Percentiles rank a stretch among this genome's conserved stretches.
Conservation (phyloP, 2,113 vertebrate species). For the Prunella himalayana region DNA sequence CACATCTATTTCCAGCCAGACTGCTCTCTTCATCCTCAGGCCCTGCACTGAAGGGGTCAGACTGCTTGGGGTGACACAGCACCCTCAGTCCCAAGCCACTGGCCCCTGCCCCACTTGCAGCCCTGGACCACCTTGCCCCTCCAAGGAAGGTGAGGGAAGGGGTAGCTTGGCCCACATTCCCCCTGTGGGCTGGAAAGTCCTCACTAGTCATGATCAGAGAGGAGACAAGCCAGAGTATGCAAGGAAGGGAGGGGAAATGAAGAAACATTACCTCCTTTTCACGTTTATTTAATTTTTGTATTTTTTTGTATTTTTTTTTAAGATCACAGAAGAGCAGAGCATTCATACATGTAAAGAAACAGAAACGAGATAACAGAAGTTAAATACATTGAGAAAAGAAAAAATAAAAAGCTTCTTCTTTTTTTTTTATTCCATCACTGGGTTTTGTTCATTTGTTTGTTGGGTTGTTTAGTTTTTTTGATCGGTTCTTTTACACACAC, state of each 20-base stretch:
- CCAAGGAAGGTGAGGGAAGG: not conserved
- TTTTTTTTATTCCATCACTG: slow-evolving; percentile 22
- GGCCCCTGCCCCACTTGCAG: not conserved
- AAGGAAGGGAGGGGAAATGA: slow-evolving; percentile 34
- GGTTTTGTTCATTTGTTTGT: slow-evolving; percentile 20
- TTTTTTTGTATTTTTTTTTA: slow-evolving; percentile 69
- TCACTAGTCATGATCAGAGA: not conserved
- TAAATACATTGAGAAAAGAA: slow-evolving; percentile 78
- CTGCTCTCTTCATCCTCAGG: not conserved
- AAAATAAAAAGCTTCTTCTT: slow-evolving; percentile 64
- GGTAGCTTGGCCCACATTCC: not conserved
- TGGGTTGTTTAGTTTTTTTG: not conserved
- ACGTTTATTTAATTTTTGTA: slow-evolving; percentile 79
- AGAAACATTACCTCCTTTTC: slow-evolving; percentile 68
- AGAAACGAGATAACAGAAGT: slow-evolving; percentile 79
- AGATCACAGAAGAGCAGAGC: slow-evolving; percentile 84
- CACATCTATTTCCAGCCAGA: not conserved
- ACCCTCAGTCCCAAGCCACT: not conserved
- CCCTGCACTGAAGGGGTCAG: not conserved
- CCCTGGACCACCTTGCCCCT: too few species aligned
- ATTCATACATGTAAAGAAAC: slow-evolving; percentile 82
- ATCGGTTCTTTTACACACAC: slow-evolving; percentile 58
- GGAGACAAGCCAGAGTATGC: not conserved
- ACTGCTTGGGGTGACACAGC: not conserved
- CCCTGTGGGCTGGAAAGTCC: not conserved